Evolutionary conservation across 2,888 invertebrate genomes (phyloP).

Genomic region (Eupelmus urozonus): DNA sequence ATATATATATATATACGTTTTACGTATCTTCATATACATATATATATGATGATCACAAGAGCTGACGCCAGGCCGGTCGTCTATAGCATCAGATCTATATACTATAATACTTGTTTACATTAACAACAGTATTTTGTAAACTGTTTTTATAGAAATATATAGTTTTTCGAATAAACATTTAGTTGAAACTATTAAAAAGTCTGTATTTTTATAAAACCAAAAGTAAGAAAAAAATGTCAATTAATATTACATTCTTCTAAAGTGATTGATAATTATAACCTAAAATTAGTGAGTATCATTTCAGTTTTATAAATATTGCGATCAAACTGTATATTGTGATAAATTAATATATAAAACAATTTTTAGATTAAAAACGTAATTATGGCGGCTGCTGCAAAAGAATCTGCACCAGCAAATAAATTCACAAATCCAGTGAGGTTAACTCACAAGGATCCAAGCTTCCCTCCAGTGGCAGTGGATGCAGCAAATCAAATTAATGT

Average conservation of each 20-base stretch:
- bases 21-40: too few relatives aligned
- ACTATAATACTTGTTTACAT: too few relatives aligned
- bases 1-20: too few relatives aligned
- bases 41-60: too few relatives aligned
- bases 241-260: not conserved
- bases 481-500: constrained; percentile 70
- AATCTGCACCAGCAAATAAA: constrained; percentile 25
- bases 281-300: constrained; percentile 8
- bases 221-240: not conserved
- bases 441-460: constrained; percentile 67
- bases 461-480: constrained; percentile 64
- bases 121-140: too few relatives aligned
- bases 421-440: constrained; percentile 69
- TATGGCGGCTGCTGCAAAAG: constrained; percentile 31
- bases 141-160: too few relatives aligned
- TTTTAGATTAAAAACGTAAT: constrained; percentile 19
- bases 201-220: too few relatives aligned
- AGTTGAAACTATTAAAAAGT: too few relatives aligned
- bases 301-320: not conserved
- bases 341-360: not conserved
- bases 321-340: not conserved
- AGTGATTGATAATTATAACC: not conserved
- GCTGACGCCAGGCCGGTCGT: too few relatives aligned
- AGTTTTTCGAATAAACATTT: not conserved
- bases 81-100: too few relatives aligned